Evolutionary conservation across 2,113 vertebrate genomes (phyloP).

Genomic region (Sterrhoptilus dennistouni): DNA sequence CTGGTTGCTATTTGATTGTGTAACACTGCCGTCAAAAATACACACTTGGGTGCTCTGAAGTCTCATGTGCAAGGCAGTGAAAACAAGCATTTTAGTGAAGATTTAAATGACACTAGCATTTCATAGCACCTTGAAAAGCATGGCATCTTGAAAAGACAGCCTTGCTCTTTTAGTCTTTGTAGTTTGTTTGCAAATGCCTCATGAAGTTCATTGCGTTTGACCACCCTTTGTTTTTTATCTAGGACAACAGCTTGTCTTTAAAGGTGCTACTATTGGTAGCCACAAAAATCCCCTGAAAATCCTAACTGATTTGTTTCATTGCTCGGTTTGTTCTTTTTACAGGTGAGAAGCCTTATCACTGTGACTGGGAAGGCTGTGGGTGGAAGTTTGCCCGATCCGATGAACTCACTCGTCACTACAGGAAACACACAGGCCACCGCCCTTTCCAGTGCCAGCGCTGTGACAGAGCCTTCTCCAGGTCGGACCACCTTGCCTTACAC

Average conservation of each 20-base stretch:
- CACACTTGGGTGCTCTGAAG: background rate
- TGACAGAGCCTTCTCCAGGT: constrained; percentile 96
- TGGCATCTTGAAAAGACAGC: background rate
- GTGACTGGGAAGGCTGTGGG: constrained; percentile 98
- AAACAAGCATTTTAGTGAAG: background rate
- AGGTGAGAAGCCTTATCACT: constrained; percentile 99
- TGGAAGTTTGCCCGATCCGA: constrained; percentile 99
- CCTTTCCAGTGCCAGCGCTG: constrained; percentile 98
- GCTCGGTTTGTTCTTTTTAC: background rate
- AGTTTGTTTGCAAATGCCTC: background rate
- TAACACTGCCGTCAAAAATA: background rate
- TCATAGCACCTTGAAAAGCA: background rate
- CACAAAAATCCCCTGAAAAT: rapidly evolving
- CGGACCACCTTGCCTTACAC: constrained; percentile 96
- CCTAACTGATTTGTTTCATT: background rate
- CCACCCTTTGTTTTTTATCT: background rate
- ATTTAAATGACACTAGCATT: background rate
- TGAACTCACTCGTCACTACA: constrained; percentile 97
- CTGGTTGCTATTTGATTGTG: background rate
- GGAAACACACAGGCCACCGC: constrained; percentile 96
- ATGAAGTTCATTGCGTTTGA: rapidly evolving
- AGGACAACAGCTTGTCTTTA: background rate
- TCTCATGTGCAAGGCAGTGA: background rate
- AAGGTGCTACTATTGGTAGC: background rate
- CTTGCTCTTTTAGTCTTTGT: background rate